phyloP scores from a whole-genome alignment of 2,888 invertebrate species.

The Cheiracanthium punctorium region DNA sequence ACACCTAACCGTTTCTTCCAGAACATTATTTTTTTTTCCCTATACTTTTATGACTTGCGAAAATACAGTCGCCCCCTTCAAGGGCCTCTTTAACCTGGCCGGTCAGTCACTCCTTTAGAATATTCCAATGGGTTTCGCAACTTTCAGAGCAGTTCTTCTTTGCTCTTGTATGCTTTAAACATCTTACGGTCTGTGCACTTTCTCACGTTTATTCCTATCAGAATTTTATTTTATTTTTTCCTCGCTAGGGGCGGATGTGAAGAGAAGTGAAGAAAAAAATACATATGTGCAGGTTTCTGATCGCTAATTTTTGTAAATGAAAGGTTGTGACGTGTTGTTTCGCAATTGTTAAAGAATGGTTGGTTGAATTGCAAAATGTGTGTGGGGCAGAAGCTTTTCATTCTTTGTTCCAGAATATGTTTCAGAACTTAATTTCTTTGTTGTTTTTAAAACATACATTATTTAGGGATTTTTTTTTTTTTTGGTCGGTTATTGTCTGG shows the following conservation, averaged over 20 bases:
- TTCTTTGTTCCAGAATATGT: not conserved
- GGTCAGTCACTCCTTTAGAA: slow-evolving; percentile 53
- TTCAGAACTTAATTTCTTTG: not conserved
- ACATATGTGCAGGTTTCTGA: too few species aligned
- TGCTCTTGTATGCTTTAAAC: not conserved
- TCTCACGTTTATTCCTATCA: not conserved
- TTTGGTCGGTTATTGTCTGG: not conserved
- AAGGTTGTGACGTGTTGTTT: not conserved
- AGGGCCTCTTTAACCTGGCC: slow-evolving; percentile 47
- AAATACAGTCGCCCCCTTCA: slow-evolving; percentile 3
- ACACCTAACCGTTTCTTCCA: not conserved
- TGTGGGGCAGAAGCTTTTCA: not conserved
- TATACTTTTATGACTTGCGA: not conserved
- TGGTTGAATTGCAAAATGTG: not conserved
- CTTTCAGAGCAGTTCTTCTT: not conserved
- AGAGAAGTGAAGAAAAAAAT: not conserved
- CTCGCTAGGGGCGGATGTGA: not conserved
- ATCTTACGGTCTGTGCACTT: not conserved
- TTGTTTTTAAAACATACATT: not conserved
- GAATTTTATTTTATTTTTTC: not conserved
- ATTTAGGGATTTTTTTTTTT: not conserved
- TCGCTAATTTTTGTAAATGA: not conserved
- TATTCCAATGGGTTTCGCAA: slow-evolving; percentile 9
- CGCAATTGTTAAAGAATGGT: not conserved
- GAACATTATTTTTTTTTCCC: slow-evolving; percentile 26